These are phyloP conservation scores for Pelecanoides urinatrix DNA, from an alignment of 2,113 vertebrate genomes.

Conservation along the genomic window DNA sequence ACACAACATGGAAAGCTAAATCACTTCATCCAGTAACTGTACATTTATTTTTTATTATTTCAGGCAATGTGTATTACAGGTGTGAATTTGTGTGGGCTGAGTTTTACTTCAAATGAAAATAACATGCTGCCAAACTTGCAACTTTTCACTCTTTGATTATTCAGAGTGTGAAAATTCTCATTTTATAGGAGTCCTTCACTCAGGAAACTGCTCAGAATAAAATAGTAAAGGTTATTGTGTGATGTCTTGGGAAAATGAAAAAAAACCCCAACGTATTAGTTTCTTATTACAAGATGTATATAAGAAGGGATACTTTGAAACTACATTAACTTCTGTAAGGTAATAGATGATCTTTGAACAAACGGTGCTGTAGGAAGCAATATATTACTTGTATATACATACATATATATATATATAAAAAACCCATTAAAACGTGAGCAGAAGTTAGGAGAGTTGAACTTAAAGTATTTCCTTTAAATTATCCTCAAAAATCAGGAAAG, in stretches of 20 bases:
- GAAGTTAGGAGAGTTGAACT: neutral
- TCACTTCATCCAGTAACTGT: neutral
- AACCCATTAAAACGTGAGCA: neutral
- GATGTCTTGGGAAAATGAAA: neutral
- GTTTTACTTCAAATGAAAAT: neutral
- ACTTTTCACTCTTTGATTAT: neutral
- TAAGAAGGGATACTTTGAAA: neutral
- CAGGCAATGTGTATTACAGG: neutral
- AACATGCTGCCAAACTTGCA: neutral
- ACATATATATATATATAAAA: too few relatives aligned
- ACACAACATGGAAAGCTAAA: neutral
- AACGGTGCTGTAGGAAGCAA: neutral
- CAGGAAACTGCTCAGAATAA: neutral
- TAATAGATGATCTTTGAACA: neutral
- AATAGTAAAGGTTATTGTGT: neutral
- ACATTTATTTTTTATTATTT: neutral
- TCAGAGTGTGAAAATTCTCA: neutral
- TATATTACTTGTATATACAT: neutral
- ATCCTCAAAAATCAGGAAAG: neutral
- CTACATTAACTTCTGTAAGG: neutral
- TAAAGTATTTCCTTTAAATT: neutral
- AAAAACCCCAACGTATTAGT: neutral
- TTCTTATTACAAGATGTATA: neutral
- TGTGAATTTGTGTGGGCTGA: neutral
- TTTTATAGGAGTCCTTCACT: neutral